Evolutionary conservation across 2,113 vertebrate genomes (phyloP), one percentile per base, ranked within the genome.

Genomic region (Gymnobelideus leadbeateri): DNA sequence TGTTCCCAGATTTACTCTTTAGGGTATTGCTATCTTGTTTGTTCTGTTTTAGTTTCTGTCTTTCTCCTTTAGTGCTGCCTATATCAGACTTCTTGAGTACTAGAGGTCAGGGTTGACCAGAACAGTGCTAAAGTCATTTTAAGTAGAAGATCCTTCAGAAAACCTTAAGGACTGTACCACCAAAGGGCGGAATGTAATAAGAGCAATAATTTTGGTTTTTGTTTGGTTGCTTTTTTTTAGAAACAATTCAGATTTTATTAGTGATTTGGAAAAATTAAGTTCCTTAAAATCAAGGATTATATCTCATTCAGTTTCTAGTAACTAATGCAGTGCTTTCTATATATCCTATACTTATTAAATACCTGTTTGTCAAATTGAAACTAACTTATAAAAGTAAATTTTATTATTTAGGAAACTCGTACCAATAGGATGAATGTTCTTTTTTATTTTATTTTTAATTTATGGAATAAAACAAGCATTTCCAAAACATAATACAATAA

Each of bases 271-370:
- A 4, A 84, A 84, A 84, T 49, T 43, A 84, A 84, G 16, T 43
- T 43, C 37, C 16, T 84, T 43, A 84, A 84, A 4, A 16, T 43
- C 37, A 84, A 84, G 19, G n/a, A 84, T 84, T 84, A 43, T 84
- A 12, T n/a, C 31, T 95, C 91, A 93, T 89, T 96, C 31, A 89
- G n/a, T 46, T 94, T 94, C 53, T 55, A 28, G n/a, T 90, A 89
- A 28, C 43, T 89, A 93, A 97, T 68, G 52, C 31, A 92, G 2
- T 28, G 89, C 12, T 68, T 24, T 95, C 8, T 49, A 47, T 43
- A 46, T 21, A 84, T 84, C 8, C 28, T 8, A 4, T 4, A 16
- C 24, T 21, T 84, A 84, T 8, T 84, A 84, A 84, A 43, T 43
- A 7, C 37, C 10, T 68, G 37, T 31, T 68, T 68, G 31, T 68